phyloP scores from a whole-genome alignment of 2,888 invertebrate species.

The Drosophila helvetica region DNA sequence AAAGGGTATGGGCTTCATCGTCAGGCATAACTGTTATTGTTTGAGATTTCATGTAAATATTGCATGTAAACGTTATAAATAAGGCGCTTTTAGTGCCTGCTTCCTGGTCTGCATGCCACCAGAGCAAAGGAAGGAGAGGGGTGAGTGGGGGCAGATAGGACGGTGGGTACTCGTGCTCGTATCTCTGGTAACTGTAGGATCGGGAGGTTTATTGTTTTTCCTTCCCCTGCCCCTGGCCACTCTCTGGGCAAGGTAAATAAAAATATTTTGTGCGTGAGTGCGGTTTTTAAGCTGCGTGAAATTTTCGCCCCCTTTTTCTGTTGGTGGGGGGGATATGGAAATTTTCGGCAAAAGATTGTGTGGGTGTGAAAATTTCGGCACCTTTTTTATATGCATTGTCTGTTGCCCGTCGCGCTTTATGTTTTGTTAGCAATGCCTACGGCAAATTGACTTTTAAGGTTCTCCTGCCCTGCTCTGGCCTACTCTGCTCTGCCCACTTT shows the following conservation, averaged over 20 bases:
- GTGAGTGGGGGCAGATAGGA: no score
- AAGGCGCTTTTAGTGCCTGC: slow-evolving; percentile 70
- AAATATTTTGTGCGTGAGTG: slow-evolving; percentile 79
- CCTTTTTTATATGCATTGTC: slow-evolving; percentile 71
- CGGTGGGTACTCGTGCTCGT: slow-evolving; percentile 11
- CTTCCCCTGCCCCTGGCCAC: not conserved
- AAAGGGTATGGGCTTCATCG: slow-evolving; percentile 46
- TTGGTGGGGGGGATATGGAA: slow-evolving; percentile 54
- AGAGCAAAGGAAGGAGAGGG: not conserved
- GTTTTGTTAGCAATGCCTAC: slow-evolving; percentile 71
- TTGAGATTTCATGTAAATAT: slow-evolving; percentile 79
- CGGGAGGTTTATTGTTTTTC: slow-evolving; percentile 69
- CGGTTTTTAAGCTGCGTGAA: slow-evolving; percentile 79
- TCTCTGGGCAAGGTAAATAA: slow-evolving; percentile 67
- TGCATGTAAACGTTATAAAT: slow-evolving; percentile 77
- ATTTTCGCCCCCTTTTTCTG: slow-evolving; percentile 56
- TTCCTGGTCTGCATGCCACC: slow-evolving; percentile 21
- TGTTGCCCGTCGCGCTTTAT: slow-evolving; percentile 56
- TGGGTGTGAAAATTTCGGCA: slow-evolving; percentile 68
- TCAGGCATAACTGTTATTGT: slow-evolving; percentile 76
- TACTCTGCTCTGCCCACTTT: not conserved
- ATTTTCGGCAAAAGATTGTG: slow-evolving; percentile 44
- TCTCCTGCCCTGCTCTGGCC: not conserved
- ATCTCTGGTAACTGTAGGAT: slow-evolving; percentile 18
- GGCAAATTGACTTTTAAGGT: slow-evolving; percentile 75